Percentiles rank a stretch among this genome's conserved stretches.
Evolutionary conservation across 2,888 invertebrate species (phyloP).

Genomic region (Stictocephala bisonia): DNA sequence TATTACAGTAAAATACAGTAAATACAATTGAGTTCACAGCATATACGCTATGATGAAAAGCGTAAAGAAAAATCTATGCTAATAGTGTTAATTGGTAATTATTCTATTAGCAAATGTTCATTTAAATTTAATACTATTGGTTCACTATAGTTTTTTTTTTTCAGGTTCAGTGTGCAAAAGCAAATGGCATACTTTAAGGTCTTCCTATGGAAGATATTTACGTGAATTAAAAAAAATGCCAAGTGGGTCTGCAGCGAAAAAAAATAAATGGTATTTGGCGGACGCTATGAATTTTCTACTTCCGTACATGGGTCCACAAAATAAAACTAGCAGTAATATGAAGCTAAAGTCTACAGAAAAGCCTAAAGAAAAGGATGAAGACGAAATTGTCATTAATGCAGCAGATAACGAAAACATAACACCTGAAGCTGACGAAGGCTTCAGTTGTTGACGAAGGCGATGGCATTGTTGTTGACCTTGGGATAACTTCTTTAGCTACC

Average conservation of each 20-base stretch:
- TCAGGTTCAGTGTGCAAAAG: slow-evolving; percentile 44
- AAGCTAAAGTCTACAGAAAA: not conserved
- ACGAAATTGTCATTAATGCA: not conserved
- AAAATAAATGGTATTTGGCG: slow-evolving; percentile 47
- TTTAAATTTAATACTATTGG: not conserved
- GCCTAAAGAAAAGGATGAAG: not conserved
- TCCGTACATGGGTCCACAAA: slow-evolving; percentile 28
- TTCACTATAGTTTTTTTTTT: slow-evolving; percentile 42
- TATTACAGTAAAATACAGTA: no score
- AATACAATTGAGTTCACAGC: no score
- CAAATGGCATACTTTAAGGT: slow-evolving; percentile 46
- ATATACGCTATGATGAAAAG: no score
- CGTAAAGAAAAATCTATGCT: no score
- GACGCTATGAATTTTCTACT: slow-evolving; percentile 47
- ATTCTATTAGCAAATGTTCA: no score
- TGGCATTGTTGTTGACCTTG: no score
- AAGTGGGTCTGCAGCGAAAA: slow-evolving; percentile 21
- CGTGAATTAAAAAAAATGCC: slow-evolving; percentile 40
- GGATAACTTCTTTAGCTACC: no score
- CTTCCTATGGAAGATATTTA: slow-evolving; percentile 43
- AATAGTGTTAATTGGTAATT: no score
- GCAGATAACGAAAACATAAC: not conserved
- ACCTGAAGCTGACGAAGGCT: no score
- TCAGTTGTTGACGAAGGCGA: no score
- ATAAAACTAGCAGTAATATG: slow-evolving; percentile 14